Evolutionary conservation across 2,797 vertebrate species (phyloP).

Genomic region (Lophius americanus): DNA sequence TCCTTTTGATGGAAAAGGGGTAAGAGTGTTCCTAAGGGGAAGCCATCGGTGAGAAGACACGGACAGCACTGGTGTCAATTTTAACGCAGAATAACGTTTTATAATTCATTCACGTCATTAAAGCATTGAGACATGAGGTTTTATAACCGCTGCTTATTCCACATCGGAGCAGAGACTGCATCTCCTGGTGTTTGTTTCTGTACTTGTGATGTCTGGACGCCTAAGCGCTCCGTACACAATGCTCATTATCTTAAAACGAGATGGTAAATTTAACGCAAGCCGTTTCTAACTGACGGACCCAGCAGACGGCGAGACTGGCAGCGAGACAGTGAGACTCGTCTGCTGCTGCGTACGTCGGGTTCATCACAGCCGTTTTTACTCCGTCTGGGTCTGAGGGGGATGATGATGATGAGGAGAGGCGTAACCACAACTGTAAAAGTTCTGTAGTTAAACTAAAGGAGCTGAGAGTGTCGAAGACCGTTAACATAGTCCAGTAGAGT

Average conservation of each 20-base stretch:
- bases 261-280: neutral
- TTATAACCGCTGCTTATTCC: neutral
- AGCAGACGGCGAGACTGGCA: neutral
- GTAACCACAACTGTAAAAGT: neutral
- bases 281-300: too few relatives aligned
- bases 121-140: too few relatives aligned
- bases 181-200: neutral
- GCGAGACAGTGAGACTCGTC: neutral
- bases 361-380: neutral
- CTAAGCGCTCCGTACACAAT: neutral
- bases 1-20: too few relatives aligned
- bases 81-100: too few relatives aligned
- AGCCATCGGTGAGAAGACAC: too few relatives aligned
- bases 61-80: too few relatives aligned
- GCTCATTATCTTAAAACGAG: neutral
- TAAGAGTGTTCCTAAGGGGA: too few relatives aligned
- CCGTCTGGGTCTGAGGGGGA: neutral
- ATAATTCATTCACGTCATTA: too few relatives aligned
- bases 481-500: too few relatives aligned
- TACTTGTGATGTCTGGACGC: neutral
- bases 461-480: conserved; percentile 1
- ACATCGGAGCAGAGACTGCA: neutral
- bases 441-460: neutral
- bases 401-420: neutral
- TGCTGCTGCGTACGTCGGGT: neutral